Base-by-base conservation (phyloP, 2,888 invertebrate species). In the Crocallis elinguaria region DNA sequence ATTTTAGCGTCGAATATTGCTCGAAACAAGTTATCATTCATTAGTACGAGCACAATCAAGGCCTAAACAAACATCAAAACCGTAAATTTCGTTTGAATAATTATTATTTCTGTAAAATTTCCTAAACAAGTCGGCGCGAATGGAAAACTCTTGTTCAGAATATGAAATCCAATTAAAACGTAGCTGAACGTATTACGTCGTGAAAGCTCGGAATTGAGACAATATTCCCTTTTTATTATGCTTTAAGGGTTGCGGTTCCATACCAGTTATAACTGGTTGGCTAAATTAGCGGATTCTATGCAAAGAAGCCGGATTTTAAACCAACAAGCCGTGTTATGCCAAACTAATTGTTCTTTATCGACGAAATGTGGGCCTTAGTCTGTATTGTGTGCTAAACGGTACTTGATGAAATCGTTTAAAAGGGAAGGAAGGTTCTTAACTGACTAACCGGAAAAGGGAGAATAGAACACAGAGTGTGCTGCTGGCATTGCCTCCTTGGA, bases 41-140 rank as follows among this genome's bases (percentile, higher is more conserved):
- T 75, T 77, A 79, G 78, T 75, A 79, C 79, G 82, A 83, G 84
- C 82, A 81, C 79, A 82, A 83, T 84, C 82, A 81, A 70, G 68
- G 65, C 84, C 83, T 80, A 80, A 81, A 73, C 74, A 84, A 86
- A 87, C 81, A 82, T 76, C 66, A 70, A 68, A 71, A 45, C 43
- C 53, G 64, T 65, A 70, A 67, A 71, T 73, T 73, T 75, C 80
- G 79, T 82, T 82, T 82, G 79, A 80, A 79, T 84, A 82, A 84
- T 82, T 79, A 78, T 76, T 76, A 79, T 81, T 74, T 76, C 75
- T 71, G 79, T 81, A 74, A 71, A 75, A 78, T 78, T 82, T 73
- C 68, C 75, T 68, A 69, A 77, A 82, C 79, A 82, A 79, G 37
- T 60, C 50, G 32, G 48, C 51, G 57, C 48, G 58, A 54, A 60